phyloP scores from a whole-genome alignment of 2,888 invertebrate genomes.

The Chrysolina oricalcia region DNA sequence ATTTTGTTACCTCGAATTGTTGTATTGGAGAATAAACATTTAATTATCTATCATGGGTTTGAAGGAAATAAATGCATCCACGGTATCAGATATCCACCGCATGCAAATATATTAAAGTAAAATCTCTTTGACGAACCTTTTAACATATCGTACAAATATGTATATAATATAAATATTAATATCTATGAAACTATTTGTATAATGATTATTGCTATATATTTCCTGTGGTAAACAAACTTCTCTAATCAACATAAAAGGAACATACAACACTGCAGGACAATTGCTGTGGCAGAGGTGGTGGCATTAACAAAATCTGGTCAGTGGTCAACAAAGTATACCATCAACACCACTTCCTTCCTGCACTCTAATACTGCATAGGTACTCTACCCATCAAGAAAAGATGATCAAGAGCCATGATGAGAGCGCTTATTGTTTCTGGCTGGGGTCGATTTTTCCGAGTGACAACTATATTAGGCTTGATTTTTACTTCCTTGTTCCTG shows the following conservation, averaged over 20 bases:
- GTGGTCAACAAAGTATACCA: conserved; percentile 36
- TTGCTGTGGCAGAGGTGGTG: conserved; percentile 46
- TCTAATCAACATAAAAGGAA: conserved; percentile 65
- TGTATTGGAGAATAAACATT: too few relatives aligned
- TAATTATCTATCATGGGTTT: background rate
- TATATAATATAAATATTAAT: conserved; percentile 62
- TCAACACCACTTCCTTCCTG: conserved; percentile 61
- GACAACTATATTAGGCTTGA: too few relatives aligned
- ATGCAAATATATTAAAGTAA: conserved; percentile 51
- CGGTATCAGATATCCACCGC: conserved; percentile 37
- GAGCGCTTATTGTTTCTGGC: background rate
- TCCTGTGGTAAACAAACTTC: conserved; percentile 67
- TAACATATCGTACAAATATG: conserved; percentile 53
- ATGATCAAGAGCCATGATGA: conserved; percentile 25
- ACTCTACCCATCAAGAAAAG: conserved; percentile 55
- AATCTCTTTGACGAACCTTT: conserved; percentile 51
- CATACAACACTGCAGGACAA: conserved; percentile 65
- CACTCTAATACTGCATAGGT: conserved; percentile 69
- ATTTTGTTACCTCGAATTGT: too few relatives aligned
- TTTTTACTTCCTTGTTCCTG: too few relatives aligned
- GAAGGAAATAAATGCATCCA: conserved; percentile 33
- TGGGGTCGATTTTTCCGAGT: background rate
- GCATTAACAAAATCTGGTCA: conserved; percentile 37
- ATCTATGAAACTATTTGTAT: conserved; percentile 66
- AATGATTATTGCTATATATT: conserved; percentile 71